phyloP scores from a whole-genome alignment of 2,888 invertebrate species.

The Piscicola geometra region DNA sequence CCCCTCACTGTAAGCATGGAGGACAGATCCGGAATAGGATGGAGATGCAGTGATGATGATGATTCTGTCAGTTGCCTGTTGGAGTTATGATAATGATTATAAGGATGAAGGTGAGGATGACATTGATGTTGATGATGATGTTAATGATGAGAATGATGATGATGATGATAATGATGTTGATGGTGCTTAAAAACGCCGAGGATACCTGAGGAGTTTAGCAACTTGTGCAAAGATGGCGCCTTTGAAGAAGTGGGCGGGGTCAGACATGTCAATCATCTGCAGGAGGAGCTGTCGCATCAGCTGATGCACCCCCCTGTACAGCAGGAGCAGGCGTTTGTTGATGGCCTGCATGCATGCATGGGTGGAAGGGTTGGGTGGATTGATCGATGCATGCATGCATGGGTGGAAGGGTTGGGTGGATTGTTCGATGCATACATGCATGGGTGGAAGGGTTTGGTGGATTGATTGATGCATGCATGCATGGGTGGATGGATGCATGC shows the following conservation, averaged over 20 bases:
- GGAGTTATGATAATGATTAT: background rate
- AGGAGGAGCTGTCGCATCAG: background rate
- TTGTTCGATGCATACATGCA: too few relatives aligned
- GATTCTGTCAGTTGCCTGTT: too few relatives aligned
- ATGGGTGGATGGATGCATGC: too few relatives aligned
- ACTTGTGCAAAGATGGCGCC: background rate
- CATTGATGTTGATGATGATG: background rate
- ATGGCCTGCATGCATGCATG: background rate
- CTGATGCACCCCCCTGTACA: background rate
- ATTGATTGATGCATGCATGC: too few relatives aligned
- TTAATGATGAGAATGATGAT: background rate
- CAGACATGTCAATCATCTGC: background rate
- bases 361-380: conserved; percentile 1
- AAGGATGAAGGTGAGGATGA: background rate
- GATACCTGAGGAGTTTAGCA: background rate
- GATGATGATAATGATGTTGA: background rate
- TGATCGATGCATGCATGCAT: conserved; percentile 26
- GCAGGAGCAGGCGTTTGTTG: background rate
- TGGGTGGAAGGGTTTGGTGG: too few relatives aligned
- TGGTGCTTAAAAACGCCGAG: background rate
- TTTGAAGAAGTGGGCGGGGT: conserved; percentile 1
- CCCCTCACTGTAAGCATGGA: too few relatives aligned
- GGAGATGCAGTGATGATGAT: too few relatives aligned
- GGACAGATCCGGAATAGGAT: too few relatives aligned
- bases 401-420: background rate